Evolutionary conservation across 1,140 invertebrate genomes (phyloP), one percentile per base, ranked within the genome.

Genomic region (Coboldia fuscipes): DNA sequence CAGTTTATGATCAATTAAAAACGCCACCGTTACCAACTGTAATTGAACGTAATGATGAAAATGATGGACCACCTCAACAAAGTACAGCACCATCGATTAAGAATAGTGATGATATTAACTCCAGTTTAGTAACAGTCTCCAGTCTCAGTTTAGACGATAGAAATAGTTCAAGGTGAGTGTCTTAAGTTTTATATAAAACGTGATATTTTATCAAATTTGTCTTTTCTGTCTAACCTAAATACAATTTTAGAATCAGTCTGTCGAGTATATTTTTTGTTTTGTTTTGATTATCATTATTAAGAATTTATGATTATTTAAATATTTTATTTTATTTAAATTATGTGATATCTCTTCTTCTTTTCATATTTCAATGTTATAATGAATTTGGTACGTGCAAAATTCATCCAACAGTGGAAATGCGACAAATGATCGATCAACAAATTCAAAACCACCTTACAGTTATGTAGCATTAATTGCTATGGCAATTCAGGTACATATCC

Each of bases 401-500:
- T n/a, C n/a, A n/a, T n/a, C n/a, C n/a, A n/a, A n/a, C n/a, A n/a
- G n/a, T n/a, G n/a, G n/a, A n/a, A n/a, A n/a, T n/a, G n/a, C n/a
- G n/a, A n/a, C n/a, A n/a, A 29, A 13, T 29, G 27, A 29, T 29
- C 9, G 27, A 29, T 10, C 6, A 5, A 8, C 23, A 24, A 13
- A 5, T 5, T 29, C 56, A 15, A 88, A 86, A 48, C 88, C 89
- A 0, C 83, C 84, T 0, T 92, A 73, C 52, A 86, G 81, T 15
- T 94, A 94, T 51, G 90, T 93, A 21, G 88, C 88, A 3, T 63
- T 94, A 3, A 94, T 96, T 35, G 72, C 85, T 13, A 92, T 92
- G 86, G 89, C 89, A 10, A 93, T 96, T 21, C 39, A 44, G 37
- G 42, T 39, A 37, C 23, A n/a, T 34, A 23, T 14, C 20, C 57